Evolutionary conservation across 1,140 invertebrate species (phyloP).

Genomic region (Nasonia vitripennis): DNA sequence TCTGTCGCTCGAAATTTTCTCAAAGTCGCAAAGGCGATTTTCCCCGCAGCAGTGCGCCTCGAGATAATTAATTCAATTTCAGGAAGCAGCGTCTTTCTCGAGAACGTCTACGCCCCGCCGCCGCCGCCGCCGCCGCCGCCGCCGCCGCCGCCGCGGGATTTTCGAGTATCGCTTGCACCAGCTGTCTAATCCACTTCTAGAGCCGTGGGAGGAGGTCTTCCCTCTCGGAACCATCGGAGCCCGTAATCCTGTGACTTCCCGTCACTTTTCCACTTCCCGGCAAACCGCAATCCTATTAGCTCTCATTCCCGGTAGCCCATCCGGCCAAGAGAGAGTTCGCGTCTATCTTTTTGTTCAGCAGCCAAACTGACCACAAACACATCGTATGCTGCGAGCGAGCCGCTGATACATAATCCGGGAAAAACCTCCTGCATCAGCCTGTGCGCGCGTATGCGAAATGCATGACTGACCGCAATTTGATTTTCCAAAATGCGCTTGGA

Average conservation of each 20-base stretch:
- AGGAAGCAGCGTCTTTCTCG: neutral
- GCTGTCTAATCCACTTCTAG: neutral
- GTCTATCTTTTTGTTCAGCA: neutral
- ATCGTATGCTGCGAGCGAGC: no score
- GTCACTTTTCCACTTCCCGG: neutral
- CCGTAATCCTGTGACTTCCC: constrained; percentile 23
- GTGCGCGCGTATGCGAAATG: no score
- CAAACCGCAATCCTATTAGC: constrained; percentile 42
- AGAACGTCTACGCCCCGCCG: neutral
- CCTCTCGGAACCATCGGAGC: neutral
- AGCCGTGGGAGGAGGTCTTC: neutral
- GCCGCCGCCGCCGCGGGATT: neutral
- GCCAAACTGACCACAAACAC: neutral
- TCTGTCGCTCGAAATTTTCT: neutral
- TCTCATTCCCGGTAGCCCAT: neutral
- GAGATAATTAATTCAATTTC: neutral
- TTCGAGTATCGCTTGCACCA: neutral
- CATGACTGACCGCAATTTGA: neutral
- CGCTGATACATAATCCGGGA: no score
- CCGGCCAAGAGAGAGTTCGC: neutral
- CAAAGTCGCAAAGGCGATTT: no score
- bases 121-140: no score
- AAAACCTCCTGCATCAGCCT: no score
- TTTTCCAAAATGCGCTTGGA: neutral
- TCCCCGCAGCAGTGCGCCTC: no score